These are phyloP conservation scores for cat (Felis catus) DNA, from an alignment of 2,113 vertebrate genomes.

Conservation along the genomic window DNA sequence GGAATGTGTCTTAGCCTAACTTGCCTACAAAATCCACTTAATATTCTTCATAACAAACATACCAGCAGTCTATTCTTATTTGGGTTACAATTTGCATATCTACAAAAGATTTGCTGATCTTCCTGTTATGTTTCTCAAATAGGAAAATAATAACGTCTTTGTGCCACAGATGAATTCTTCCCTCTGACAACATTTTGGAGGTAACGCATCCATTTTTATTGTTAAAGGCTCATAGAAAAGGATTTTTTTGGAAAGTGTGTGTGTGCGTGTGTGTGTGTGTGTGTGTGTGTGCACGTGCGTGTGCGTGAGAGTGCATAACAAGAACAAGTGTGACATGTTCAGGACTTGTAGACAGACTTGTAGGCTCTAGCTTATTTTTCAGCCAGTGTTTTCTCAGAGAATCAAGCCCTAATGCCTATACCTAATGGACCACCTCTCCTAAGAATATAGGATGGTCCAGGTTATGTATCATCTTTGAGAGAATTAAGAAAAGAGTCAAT, in stretches of 20 bases:
- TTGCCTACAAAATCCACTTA: slow-evolving; percentile 41
- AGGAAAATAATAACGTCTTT: slow-evolving; percentile 25
- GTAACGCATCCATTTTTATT: not conserved
- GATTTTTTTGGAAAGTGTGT: not conserved
- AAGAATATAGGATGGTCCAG: not conserved
- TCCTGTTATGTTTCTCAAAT: slow-evolving; percentile 40
- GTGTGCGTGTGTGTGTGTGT: not conserved
- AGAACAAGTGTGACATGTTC: not conserved
- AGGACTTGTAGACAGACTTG: no score
- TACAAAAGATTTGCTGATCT: slow-evolving; percentile 60
- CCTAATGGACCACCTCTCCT: not conserved
- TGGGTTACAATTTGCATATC: slow-evolving; percentile 54
- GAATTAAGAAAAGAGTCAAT: not conserved
- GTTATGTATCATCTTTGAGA: not conserved
- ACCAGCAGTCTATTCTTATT: not conserved
- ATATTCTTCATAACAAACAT: slow-evolving; percentile 53
- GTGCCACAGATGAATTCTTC: slow-evolving; percentile 34
- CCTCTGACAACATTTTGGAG: slow-evolving; percentile 29
- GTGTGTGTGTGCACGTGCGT: rapidly evolving
- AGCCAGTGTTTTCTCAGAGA: not conserved
- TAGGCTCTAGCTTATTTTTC: not conserved
- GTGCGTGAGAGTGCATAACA: not conserved
- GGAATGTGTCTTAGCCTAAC: slow-evolving; percentile 29
- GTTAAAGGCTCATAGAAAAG: not conserved
- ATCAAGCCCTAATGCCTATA: not conserved